phyloP scores from a whole-genome alignment of 2,888 invertebrate species.

The Cephus spinipes region DNA sequence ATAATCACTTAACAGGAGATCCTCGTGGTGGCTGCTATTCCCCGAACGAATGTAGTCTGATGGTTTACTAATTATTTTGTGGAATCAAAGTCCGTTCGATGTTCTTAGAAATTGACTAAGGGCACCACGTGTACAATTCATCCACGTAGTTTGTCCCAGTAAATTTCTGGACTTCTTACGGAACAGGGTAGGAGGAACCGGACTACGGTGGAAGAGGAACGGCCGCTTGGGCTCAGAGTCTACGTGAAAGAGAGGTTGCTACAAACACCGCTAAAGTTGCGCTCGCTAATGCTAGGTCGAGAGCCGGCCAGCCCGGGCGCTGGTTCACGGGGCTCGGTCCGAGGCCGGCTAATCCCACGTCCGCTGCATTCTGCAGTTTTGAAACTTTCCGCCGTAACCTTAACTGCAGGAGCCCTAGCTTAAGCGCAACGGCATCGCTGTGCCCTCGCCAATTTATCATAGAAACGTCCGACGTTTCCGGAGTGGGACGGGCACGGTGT shows the following conservation, averaged over 20 bases:
- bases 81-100: background rate
- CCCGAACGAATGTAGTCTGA: background rate
- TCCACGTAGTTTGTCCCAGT: slow-evolving; percentile 34
- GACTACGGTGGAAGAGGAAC: background rate
- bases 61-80: background rate
- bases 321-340: slow-evolving; percentile 9
- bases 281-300: background rate
- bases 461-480: slow-evolving; percentile 33
- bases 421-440: slow-evolving; percentile 45
- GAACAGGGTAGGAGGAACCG: background rate
- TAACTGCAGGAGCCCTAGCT: slow-evolving; percentile 42
- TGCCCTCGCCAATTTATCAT: slow-evolving; percentile 48
- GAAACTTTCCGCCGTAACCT: slow-evolving; percentile 59
- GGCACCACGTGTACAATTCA: slow-evolving; percentile 26
- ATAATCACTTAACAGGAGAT: background rate
- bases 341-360: slow-evolving; percentile 58
- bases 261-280: slow-evolving; percentile 33
- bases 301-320: background rate
- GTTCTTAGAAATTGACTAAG: slow-evolving; percentile 31
- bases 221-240: background rate
- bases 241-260: slow-evolving; percentile 27
- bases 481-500: background rate
- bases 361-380: slow-evolving; percentile 62
- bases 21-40: background rate
- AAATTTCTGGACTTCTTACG: slow-evolving; percentile 29